Percentiles rank a stretch among this genome's conserved stretches.
Evolutionary conservation across 1,140 invertebrate species (phyloP).

Genomic region (Acromyrmex heyeri): DNA sequence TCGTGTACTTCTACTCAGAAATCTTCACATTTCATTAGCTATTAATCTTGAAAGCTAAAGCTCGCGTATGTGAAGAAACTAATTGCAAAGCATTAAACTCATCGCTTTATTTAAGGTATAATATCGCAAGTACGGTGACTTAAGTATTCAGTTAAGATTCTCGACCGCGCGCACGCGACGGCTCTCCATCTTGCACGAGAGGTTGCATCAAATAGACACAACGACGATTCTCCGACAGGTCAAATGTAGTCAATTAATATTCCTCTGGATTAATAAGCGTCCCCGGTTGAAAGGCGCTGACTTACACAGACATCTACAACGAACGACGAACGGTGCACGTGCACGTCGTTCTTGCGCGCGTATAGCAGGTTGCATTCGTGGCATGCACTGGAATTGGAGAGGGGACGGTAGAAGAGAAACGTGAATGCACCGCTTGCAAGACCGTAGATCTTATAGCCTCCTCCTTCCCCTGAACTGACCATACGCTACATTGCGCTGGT

Average conservation of each 20-base stretch:
- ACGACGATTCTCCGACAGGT: conserved; percentile 13
- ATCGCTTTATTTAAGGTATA: neutral
- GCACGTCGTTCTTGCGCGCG: neutral
- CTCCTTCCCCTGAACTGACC: conserved; percentile 79
- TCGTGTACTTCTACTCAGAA: neutral
- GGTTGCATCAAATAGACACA: conserved; percentile 35
- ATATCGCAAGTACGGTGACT: neutral
- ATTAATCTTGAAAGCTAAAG: neutral
- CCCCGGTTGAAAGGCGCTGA: conserved; percentile 40
- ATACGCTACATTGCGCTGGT: conserved; percentile 83
- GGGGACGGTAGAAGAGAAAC: conserved; percentile 33
- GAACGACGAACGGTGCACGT: neutral
- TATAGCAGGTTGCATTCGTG: conserved; percentile 47
- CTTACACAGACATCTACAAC: neutral
- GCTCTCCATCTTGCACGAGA: neutral
- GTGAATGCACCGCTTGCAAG: conserved; percentile 62
- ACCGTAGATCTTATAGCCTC: conserved; percentile 56
- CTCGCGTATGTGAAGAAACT: neutral
- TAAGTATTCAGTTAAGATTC: conserved; percentile 20
- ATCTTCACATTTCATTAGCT: conserved; percentile 8
- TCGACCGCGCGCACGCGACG: neutral
- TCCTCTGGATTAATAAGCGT: conserved; percentile 30
- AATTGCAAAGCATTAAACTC: neutral
- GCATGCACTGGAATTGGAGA: neutral
- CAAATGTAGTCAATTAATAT: conserved; percentile 53